Conservation (phyloP, 2,888 invertebrate genomes). For the Steinernema hermaphroditum region DNA sequence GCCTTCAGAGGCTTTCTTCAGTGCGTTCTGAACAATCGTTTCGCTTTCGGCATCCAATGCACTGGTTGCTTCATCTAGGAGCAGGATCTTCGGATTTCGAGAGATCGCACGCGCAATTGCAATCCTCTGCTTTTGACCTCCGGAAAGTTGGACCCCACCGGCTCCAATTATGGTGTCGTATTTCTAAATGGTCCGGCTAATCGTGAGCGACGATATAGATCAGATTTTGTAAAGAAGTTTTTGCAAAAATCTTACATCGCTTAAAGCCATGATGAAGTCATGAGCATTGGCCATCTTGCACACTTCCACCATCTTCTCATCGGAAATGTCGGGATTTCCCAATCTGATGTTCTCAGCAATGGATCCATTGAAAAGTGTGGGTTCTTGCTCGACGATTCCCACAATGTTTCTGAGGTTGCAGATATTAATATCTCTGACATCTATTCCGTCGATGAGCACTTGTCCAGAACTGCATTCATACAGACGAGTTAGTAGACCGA, state of each 20-base stretch:
- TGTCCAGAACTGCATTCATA: slow-evolving; percentile 44
- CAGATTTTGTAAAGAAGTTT: not conserved
- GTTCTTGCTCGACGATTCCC: slow-evolving; percentile 56
- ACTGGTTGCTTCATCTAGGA: slow-evolving; percentile 42
- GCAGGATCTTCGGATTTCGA: slow-evolving; percentile 41
- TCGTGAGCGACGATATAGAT: not conserved
- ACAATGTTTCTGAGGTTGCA: slow-evolving; percentile 36
- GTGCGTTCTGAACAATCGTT: slow-evolving; percentile 60
- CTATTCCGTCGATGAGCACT: slow-evolving; percentile 45
- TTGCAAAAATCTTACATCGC: not conserved
- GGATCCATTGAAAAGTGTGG: slow-evolving; percentile 53
- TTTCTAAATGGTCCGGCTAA: slow-evolving; percentile 63
- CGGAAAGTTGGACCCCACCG: slow-evolving; percentile 40
- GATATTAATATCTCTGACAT: slow-evolving; percentile 32
- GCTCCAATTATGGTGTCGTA: slow-evolving; percentile 68
- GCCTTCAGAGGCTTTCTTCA: slow-evolving; percentile 46
- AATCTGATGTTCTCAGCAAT: slow-evolving; percentile 50
- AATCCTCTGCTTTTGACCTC: slow-evolving; percentile 45
- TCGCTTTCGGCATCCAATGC: slow-evolving; percentile 40
- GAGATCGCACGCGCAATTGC: slow-evolving; percentile 45
- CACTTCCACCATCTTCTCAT: slow-evolving; percentile 35
- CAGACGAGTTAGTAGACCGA: slow-evolving; percentile 46
- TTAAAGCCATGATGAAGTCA: slow-evolving; percentile 1
- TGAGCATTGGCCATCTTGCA: slow-evolving; percentile 29
- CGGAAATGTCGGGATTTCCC: slow-evolving; percentile 34